Percentiles rank a stretch among this genome's conserved stretches.
These are phyloP conservation scores for Heptranchias perlo DNA, from an alignment of 2,113 vertebrate species.

Conservation along the genomic window DNA sequence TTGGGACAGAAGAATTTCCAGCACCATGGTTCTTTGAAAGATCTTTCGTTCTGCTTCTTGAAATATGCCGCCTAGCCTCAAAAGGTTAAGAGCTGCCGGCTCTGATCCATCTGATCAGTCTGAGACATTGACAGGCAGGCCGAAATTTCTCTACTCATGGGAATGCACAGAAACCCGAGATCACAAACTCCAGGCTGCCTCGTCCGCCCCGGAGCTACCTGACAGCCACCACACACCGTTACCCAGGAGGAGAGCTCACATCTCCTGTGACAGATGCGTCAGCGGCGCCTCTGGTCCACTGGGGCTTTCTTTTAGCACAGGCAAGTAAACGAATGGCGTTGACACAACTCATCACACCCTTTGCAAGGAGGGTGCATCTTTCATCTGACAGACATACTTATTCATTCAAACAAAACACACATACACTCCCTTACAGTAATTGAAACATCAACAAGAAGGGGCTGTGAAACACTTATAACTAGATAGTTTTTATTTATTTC, in stretches of 20 bases:
- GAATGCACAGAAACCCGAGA: constrained; percentile 42
- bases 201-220: constrained; percentile 40
- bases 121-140: constrained; percentile 40
- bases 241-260: constrained; percentile 38
- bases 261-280: constrained; percentile 38
- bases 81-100: constrained; percentile 41
- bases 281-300: constrained; percentile 40
- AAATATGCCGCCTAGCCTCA: constrained; percentile 52
- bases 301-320: constrained; percentile 37
- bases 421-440: neutral
- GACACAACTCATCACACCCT: constrained; percentile 17
- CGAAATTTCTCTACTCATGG: constrained; percentile 37
- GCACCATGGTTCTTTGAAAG: constrained; percentile 30
- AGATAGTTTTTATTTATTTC: neutral
- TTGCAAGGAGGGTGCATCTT: neutral
- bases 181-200: constrained; percentile 34
- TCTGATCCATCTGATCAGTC: constrained; percentile 43
- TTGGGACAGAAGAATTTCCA: too few relatives aligned
- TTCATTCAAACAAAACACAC: neutral
- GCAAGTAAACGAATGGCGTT: constrained; percentile 28
- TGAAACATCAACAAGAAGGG: neutral
- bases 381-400: neutral
- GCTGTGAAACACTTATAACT: neutral
- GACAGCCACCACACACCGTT: constrained; percentile 42
- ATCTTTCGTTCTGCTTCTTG: constrained; percentile 45